These are phyloP conservation scores for Drusus annulatus DNA, from an alignment of 1,140 invertebrate species.

Conservation along the genomic window DNA sequence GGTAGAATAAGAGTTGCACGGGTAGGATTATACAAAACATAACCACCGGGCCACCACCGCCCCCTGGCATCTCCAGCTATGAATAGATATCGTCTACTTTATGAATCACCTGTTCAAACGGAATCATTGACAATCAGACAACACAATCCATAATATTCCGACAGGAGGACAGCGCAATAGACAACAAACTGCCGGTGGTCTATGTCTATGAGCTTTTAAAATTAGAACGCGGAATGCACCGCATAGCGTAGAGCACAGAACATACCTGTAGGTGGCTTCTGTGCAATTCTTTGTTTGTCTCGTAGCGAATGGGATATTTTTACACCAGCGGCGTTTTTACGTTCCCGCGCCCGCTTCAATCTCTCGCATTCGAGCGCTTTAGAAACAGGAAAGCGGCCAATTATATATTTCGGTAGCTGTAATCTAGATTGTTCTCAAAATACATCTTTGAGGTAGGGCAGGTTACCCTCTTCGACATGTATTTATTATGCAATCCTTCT, in stretches of 20 bases:
- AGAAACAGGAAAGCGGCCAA: slow-evolving; percentile 22
- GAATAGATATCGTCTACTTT: no score
- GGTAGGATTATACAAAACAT: no score
- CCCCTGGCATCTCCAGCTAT: not conserved
- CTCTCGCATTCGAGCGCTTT: not conserved
- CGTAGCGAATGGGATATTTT: not conserved
- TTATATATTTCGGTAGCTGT: slow-evolving; percentile 4
- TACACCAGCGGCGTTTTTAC: slow-evolving; percentile 7
- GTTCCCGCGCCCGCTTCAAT: no score
- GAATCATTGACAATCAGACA: not conserved
- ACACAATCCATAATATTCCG: not conserved
- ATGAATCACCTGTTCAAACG: not conserved
- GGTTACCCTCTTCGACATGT: not conserved
- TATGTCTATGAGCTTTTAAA: not conserved
- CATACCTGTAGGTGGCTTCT: not conserved
- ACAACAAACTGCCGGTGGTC: not conserved
- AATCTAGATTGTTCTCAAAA: slow-evolving; percentile 20
- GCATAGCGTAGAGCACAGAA: not conserved
- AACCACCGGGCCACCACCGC: not conserved
- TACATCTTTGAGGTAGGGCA: slow-evolving; percentile 24
- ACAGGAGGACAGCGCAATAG: not conserved
- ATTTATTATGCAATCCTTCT: no score
- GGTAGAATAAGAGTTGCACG: no score
- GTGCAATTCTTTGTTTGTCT: not conserved
- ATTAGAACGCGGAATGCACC: slow-evolving; percentile 29